A percentile compares a stretch with the other conserved stretches of the same genome.
These are phyloP conservation scores for Phyllostomus hastatus DNA, from an alignment of 2,113 vertebrate species.

Conservation along the genomic window DNA sequence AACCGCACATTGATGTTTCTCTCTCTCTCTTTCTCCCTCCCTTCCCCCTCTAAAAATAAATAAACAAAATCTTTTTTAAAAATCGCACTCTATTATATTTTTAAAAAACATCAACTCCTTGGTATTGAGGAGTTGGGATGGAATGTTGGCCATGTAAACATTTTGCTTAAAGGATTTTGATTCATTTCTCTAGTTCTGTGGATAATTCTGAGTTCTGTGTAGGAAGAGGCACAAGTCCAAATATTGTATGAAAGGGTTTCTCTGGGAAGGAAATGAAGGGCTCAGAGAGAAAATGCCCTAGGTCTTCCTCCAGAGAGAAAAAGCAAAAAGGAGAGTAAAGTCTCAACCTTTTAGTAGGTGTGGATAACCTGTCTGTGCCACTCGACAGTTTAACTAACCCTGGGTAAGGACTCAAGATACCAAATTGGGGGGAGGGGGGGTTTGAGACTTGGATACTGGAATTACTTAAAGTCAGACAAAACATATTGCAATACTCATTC, in stretches of 20 bases:
- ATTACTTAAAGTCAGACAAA: not conserved
- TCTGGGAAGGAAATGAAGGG: not conserved
- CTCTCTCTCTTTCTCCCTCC: too few relatives aligned
- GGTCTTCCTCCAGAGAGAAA: not conserved
- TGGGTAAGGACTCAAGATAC: not conserved
- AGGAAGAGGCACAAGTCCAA: not conserved
- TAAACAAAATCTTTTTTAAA: not conserved
- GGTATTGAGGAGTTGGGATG: not conserved
- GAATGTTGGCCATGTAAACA: not conserved
- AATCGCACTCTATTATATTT: too few relatives aligned
- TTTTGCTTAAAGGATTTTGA: not conserved
- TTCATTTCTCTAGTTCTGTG: not conserved
- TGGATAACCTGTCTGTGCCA: not conserved
- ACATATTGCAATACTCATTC: not conserved
- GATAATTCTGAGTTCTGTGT: not conserved
- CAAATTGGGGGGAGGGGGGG: not conserved
- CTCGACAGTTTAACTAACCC: not conserved
- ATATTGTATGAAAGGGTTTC: not conserved
- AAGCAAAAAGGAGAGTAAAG: not conserved
- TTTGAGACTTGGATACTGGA: not conserved
- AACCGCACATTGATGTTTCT: too few relatives aligned
- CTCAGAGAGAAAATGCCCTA: not conserved
- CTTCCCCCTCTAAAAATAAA: too few relatives aligned
- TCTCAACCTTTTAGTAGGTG: accelerated
- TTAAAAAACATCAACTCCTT: not conserved